phyloP scores from a whole-genome alignment of 1,140 invertebrate genomes.

The Camponotus floridanus region DNA sequence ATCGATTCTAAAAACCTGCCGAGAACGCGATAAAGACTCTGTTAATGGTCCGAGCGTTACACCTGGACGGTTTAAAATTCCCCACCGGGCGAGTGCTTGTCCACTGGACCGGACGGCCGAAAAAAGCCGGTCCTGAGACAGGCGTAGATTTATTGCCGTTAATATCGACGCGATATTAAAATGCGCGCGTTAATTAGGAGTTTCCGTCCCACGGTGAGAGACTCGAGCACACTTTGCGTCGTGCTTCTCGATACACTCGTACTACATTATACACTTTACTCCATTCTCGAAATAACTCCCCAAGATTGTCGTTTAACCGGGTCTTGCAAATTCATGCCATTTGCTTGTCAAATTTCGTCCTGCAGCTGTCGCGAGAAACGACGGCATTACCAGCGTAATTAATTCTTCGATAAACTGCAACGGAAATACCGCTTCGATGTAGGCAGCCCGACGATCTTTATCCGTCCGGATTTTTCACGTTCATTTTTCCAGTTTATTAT shows the following conservation, averaged over 20 bases:
- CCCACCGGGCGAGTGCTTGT: neutral
- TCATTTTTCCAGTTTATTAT: constrained; percentile 1
- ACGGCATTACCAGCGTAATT: constrained; percentile 53
- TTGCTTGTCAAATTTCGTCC: constrained; percentile 36
- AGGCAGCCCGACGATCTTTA: neutral
- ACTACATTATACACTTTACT: constrained; percentile 40
- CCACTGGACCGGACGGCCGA: neutral
- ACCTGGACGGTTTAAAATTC: constrained; percentile 40
- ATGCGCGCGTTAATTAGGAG: constrained; percentile 41
- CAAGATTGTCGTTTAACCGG: constrained; percentile 36
- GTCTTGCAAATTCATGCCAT: constrained; percentile 55
- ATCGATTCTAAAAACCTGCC: neutral
- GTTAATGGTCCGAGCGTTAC: constrained; percentile 39
- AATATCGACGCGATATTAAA: constrained; percentile 48
- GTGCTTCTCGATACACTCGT: neutral
- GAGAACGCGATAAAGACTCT: constrained; percentile 11
- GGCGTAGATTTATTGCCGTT: constrained; percentile 42
- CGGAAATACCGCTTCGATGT: constrained; percentile 32
- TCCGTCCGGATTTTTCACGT: neutral
- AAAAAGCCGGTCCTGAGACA: constrained; percentile 15
- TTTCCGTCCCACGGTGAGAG: neutral
- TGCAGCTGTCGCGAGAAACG: constrained; percentile 42
- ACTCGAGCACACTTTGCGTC: neutral
- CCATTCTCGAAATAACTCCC: constrained; percentile 27
- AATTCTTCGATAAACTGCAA: constrained; percentile 52